Conservation (phyloP, 2,888 invertebrate species). For the Drosophila melanosoma region DNA sequence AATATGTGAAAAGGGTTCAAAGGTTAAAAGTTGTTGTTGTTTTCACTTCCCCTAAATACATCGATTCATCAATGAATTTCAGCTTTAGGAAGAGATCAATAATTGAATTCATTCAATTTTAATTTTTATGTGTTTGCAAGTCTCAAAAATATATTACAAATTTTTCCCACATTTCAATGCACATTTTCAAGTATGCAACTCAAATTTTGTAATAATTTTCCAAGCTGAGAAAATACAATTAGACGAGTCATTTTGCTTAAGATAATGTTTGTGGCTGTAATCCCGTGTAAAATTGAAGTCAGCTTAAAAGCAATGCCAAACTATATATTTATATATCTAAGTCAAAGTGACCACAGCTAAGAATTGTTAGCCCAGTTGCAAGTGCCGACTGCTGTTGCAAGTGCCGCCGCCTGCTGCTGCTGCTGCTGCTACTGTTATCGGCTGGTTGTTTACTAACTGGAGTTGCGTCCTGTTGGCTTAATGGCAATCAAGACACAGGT, state of each 20-base stretch:
- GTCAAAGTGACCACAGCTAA: neutral
- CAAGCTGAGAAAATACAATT: neutral
- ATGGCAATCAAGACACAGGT: slow-evolving; percentile 28
- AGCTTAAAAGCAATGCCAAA: neutral
- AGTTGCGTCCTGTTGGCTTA: slow-evolving; percentile 17
- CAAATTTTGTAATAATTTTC: neutral
- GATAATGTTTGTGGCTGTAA: neutral
- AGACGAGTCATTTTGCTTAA: neutral
- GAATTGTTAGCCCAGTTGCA: slow-evolving; percentile 1
- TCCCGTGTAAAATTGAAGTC: neutral
- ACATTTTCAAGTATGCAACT: neutral
- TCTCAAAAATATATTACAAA: neutral
- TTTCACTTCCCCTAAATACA: neutral
- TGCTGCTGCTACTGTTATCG: neutral
- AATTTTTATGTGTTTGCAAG: neutral
- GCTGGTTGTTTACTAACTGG: neutral
- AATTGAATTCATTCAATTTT: no score
- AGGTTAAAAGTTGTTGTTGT: neutral
- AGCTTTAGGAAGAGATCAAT: neutral
- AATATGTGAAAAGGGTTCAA: neutral
- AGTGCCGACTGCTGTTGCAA: neutral
- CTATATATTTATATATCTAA: neutral
- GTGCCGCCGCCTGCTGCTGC: no score
- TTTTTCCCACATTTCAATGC: neutral
- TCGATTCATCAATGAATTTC: neutral